Conservation (phyloP, 2,113 vertebrate species). For the Oncorhynchus kisutch region DNA sequence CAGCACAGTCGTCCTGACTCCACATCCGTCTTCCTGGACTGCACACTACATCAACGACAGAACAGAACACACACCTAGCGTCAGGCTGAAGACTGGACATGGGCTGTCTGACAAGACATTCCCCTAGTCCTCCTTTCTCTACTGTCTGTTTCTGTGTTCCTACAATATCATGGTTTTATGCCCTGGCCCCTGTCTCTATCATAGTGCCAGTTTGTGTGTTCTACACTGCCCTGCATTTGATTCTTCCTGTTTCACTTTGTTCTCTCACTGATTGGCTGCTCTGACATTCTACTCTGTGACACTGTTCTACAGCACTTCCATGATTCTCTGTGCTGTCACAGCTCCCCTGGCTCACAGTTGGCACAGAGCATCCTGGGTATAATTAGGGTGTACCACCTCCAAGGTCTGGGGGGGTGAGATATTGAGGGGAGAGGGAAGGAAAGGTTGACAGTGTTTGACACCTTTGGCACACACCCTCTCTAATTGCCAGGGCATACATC, state of each 20-base stretch:
- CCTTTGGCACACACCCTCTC: constrained; percentile 46
- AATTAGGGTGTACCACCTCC: constrained; percentile 62
- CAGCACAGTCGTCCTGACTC: background rate
- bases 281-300: constrained; percentile 25
- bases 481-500: constrained; percentile 57
- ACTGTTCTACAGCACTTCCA: constrained; percentile 44
- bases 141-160: no score
- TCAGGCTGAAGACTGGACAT: no score
- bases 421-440: background rate
- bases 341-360: constrained; percentile 36
- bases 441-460: constrained; percentile 65
- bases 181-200: no score
- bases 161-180: no score
- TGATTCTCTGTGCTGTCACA: constrained; percentile 56
- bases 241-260: background rate
- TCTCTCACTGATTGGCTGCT: constrained; percentile 40
- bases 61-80: constrained; percentile 25
- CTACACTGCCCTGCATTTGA: background rate
- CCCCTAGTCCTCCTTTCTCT: no score
- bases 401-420: constrained; percentile 20
- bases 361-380: constrained; percentile 52
- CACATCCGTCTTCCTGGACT: no score
- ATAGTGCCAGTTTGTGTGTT: no score
- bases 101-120: no score
- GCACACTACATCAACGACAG: constrained; percentile 39